These are phyloP conservation scores for Acridotheres tristis DNA, from an alignment of 2,797 vertebrate species.

Conservation along the genomic window DNA sequence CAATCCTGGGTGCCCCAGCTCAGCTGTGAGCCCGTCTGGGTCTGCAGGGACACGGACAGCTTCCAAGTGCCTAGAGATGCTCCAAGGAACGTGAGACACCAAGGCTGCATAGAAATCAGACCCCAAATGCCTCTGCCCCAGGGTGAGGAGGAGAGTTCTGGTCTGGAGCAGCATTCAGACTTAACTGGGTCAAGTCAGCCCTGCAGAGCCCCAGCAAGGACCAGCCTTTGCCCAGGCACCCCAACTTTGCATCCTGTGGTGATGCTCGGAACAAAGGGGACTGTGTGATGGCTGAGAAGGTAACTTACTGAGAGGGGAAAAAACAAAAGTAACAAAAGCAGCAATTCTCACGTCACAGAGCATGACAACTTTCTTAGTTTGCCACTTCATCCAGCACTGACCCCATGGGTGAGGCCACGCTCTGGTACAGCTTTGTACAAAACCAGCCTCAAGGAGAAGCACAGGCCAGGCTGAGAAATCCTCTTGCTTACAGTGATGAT, in stretches of 20 bases:
- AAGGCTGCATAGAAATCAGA: background rate
- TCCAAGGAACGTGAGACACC: rapidly evolving
- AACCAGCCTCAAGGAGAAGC: background rate
- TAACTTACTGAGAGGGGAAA: background rate
- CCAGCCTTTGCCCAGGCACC: background rate
- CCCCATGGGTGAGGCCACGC: background rate
- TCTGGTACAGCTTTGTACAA: background rate
- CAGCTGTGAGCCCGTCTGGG: rapidly evolving
- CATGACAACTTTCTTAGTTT: background rate
- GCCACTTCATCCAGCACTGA: background rate
- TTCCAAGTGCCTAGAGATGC: rapidly evolving
- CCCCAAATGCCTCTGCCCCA: too few relatives aligned
- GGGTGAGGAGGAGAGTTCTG: rapidly evolving
- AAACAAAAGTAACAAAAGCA: rapidly evolving
- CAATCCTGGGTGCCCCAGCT: too few relatives aligned
- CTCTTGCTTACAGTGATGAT: background rate
- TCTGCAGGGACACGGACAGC: background rate
- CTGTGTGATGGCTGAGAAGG: rapidly evolving
- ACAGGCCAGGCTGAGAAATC: background rate
- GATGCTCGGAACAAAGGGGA: background rate
- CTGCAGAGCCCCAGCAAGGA: background rate
- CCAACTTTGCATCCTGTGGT: rapidly evolving
- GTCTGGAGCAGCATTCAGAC: background rate
- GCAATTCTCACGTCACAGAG: background rate
- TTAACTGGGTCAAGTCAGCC: too few relatives aligned